Percentiles rank a stretch among this genome's conserved stretches.
Evolutionary conservation across 2,113 vertebrate genomes (phyloP).

Genomic region (Sebastes schlegelii): DNA sequence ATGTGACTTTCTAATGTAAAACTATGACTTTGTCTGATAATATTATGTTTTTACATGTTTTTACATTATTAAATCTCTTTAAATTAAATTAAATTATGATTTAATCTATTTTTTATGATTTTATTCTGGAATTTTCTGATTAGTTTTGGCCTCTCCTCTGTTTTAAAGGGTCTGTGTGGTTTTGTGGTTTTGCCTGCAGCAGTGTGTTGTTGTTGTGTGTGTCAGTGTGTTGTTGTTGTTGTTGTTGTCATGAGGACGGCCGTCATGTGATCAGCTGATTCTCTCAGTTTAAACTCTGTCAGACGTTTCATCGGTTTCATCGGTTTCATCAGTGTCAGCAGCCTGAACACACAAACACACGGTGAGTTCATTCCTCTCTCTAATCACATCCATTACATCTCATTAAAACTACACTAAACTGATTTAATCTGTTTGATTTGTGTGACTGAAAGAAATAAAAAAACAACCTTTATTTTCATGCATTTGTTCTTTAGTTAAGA

Average conservation of each 20-base stretch:
- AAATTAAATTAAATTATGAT: too few species aligned
- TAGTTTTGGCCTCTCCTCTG: too few species aligned
- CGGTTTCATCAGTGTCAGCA: background rate
- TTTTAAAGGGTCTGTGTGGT: too few species aligned
- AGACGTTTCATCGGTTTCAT: conserved; percentile 21
- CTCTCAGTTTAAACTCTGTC: background rate
- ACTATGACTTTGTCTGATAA: too few species aligned
- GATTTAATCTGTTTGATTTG: background rate
- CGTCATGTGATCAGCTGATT: conserved; percentile 65
- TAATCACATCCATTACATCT: conserved; percentile 5
- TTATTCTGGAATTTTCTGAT: too few species aligned
- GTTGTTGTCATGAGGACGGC: conserved; percentile 30
- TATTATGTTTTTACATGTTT: too few species aligned
- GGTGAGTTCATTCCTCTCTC: conserved; percentile 42
- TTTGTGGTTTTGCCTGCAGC: too few species aligned
- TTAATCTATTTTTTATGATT: too few species aligned
- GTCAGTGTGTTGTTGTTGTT: background rate
- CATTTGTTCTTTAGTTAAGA: too few species aligned
- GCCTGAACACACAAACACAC: background rate
- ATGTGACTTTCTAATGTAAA: too few species aligned
- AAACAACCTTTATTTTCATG: background rate
- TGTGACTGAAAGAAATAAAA: background rate
- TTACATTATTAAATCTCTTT: too few species aligned
- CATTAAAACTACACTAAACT: background rate
- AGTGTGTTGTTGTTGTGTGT: too few species aligned